Percentiles rank a stretch among this genome's conserved stretches.
Evolutionary conservation across 2,888 invertebrate genomes (phyloP).

Genomic region (Chrysina gloriosa): DNA sequence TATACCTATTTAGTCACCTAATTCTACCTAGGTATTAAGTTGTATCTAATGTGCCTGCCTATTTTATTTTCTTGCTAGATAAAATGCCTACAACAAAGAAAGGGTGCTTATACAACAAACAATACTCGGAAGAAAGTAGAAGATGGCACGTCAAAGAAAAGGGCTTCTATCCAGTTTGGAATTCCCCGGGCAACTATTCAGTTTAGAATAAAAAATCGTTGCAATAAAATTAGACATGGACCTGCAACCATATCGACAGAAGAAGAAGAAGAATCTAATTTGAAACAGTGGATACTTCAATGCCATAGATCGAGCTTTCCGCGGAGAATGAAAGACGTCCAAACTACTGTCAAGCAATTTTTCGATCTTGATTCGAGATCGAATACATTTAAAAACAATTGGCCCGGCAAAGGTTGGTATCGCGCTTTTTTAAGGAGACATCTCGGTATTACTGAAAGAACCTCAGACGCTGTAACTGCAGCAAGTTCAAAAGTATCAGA

Average conservation of each 20-base stretch:
- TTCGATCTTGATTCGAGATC: background rate
- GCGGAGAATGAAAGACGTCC: slow-evolving; percentile 39
- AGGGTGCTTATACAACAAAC: no score
- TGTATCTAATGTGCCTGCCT: no score
- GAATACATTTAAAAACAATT: slow-evolving; percentile 42
- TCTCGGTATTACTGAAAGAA: slow-evolving; percentile 48
- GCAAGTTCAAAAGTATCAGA: slow-evolving; percentile 54
- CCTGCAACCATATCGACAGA: background rate
- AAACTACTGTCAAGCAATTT: slow-evolving; percentile 1
- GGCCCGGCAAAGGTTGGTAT: slow-evolving; percentile 44
- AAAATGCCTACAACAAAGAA: no score
- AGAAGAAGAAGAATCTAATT: background rate
- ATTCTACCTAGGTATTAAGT: no score
- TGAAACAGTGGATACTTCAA: background rate
- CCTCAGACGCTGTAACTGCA: slow-evolving; percentile 51
- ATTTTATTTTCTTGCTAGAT: no score
- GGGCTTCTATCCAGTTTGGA: background rate
- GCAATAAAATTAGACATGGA: background rate
- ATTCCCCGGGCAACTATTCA: background rate
- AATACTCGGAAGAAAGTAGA: no score
- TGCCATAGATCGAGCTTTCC: background rate
- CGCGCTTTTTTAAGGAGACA: slow-evolving; percentile 53
- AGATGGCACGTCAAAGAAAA: background rate
- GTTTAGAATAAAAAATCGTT: background rate
- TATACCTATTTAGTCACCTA: no score